Evolutionary conservation across 2,797 vertebrate genomes (phyloP), one percentile per base, ranked within the genome.

Genomic region (Rachycentron canadum): DNA sequence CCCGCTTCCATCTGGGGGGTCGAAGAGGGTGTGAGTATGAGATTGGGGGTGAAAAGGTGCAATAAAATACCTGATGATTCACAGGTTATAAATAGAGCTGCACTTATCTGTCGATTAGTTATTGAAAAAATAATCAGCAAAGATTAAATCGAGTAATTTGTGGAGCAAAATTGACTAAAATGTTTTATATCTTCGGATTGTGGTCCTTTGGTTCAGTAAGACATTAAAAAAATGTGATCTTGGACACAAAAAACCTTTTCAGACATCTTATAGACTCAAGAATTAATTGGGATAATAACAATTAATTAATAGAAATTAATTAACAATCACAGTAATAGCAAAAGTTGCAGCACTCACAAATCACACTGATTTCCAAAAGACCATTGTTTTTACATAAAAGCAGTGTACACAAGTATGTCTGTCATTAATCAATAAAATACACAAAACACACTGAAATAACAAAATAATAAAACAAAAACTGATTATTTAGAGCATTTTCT

Each of bases 1-100:
- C 97, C 73, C 98, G 95, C 72, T 96, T 96, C 95, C 97, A 97
- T 95, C 98, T 99, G 92, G 8, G n/a, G 36, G 63, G 32, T 21
- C 7, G 59, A 21, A 72, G 8, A 74, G 21, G 23, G 28, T 1
- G 21, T 11, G 23, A 64, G 12, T 2, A 53, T 52, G 32, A 61
- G n/a, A 64, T 58, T 53, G 3, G 12, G 21, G 49, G 41, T 53
- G 28, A 61, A 21, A 47, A 4, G 17, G 4, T 1, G 26, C n/a
- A 34, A 40, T 12, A 14, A 14, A n/a, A 49, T 23, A 21, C 21
- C 47, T 4, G 1, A 16, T 7, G 23, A 53, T 45, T 34, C 19
- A 16, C 4, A 36, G 3, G 47, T 14, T 14, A 60, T 11, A 21
- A 32, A n/a, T 5, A 19, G 40, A 53, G 14, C 40, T 45, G 23